phyloP scores from a whole-genome alignment of 2,797 vertebrate species.

The Scarus forsteni region DNA sequence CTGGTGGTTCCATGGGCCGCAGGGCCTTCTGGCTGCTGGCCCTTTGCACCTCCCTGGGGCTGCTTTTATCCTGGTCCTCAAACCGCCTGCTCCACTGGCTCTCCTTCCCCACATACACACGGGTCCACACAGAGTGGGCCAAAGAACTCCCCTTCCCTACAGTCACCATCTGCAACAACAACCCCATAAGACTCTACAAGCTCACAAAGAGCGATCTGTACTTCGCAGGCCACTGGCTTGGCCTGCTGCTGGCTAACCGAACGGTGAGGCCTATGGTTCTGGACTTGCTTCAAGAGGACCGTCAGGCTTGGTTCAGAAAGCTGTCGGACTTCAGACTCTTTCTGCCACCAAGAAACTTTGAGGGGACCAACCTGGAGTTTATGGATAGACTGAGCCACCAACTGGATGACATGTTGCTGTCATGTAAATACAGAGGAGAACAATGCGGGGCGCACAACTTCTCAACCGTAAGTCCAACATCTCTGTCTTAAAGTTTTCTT shows the following conservation, averaged over 20 bases:
- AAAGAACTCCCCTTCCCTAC: constrained; percentile 94
- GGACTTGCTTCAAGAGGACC: constrained; percentile 93
- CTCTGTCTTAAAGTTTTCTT: constrained; percentile 2
- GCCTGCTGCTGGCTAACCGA: constrained; percentile 93
- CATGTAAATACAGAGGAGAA: constrained; percentile 97
- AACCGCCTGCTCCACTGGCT: constrained; percentile 96
- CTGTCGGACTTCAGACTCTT: constrained; percentile 97
- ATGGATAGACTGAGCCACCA: constrained; percentile 97
- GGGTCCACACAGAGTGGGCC: constrained; percentile 95
- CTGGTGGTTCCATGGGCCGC: constrained; percentile 85
- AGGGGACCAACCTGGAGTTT: constrained; percentile 96
- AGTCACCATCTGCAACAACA: constrained; percentile 99
- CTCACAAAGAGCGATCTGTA: constrained; percentile 98
- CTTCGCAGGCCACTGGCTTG: constrained; percentile 96
- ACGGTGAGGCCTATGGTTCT: constrained; percentile 91
- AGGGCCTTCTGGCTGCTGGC: constrained; percentile 95
- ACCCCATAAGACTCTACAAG: constrained; percentile 94
- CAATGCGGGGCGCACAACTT: constrained; percentile 96
- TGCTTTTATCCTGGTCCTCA: constrained; percentile 96
- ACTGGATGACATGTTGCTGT: constrained; percentile 97
- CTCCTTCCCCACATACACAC: constrained; percentile 94
- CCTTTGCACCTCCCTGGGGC: constrained; percentile 92
- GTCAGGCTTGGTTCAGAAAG: constrained; percentile 93
- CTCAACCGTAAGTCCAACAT: constrained; percentile 93
- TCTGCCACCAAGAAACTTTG: constrained; percentile 95